phyloP scores from a whole-genome alignment of 2,797 vertebrate genomes.

The Acanthurus leucopareius region DNA sequence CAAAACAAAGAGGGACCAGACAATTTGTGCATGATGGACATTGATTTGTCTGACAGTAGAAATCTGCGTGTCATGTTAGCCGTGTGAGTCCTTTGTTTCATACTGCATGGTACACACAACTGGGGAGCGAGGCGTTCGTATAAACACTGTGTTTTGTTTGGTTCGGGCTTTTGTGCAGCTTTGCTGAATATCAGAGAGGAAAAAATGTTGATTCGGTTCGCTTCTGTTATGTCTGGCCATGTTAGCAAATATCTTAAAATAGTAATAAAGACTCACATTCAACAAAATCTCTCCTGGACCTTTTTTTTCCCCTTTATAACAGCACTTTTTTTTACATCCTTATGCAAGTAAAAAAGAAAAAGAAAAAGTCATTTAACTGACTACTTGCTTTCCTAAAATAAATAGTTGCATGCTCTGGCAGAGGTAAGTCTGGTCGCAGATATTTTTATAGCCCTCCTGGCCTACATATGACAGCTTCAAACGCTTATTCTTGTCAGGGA shows the following conservation, averaged over 20 bases:
- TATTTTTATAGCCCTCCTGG: slow-evolving; percentile 61
- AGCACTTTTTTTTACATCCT: slow-evolving; percentile 15
- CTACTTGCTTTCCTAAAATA: slow-evolving; percentile 58
- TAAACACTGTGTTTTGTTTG: slow-evolving; percentile 8
- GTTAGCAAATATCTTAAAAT: slow-evolving; percentile 37
- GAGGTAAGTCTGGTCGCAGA: slow-evolving; percentile 53
- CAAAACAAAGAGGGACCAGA: slow-evolving; percentile 52
- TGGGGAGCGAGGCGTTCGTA: neutral
- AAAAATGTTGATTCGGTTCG: slow-evolving; percentile 13
- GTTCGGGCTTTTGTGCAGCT: slow-evolving; percentile 20
- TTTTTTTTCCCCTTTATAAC: neutral
- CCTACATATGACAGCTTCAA: slow-evolving; percentile 60
- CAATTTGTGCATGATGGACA: slow-evolving; percentile 45
- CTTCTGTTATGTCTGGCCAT: slow-evolving; percentile 7
- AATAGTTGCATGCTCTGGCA: slow-evolving; percentile 40
- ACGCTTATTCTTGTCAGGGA: slow-evolving; percentile 49
- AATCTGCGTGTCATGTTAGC: slow-evolving; percentile 60
- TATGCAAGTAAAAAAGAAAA: slow-evolving; percentile 12
- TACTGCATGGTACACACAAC: slow-evolving; percentile 14
- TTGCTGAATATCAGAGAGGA: slow-evolving; percentile 6
- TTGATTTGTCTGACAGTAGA: slow-evolving; percentile 36
- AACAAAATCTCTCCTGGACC: slow-evolving; percentile 43
- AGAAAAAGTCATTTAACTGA: slow-evolving; percentile 40
- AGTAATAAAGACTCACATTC: slow-evolving; percentile 19
- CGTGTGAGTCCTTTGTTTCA: slow-evolving; percentile 56